A percentile compares a stretch with the other conserved stretches of the same genome.
These are phyloP conservation scores for Aphelocoma californica DNA, from an alignment of 2,797 vertebrate species.

Conservation along the genomic window DNA sequence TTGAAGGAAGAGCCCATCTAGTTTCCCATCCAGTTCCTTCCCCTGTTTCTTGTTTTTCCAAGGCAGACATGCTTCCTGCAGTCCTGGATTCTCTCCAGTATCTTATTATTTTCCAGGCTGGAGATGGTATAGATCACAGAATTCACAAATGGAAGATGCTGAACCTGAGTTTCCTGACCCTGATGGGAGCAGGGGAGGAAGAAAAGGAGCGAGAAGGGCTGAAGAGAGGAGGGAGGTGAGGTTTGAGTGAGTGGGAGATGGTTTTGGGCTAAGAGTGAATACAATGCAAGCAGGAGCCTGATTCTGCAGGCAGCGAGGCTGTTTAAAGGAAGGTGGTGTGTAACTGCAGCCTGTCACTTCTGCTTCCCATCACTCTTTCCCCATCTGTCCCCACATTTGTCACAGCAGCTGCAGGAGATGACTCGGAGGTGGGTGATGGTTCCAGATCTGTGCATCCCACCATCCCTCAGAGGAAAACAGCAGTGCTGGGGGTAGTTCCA, in stretches of 20 bases:
- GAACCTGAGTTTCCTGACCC: background rate
- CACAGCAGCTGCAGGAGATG: background rate
- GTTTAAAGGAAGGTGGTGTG: background rate
- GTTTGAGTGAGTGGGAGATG: background rate
- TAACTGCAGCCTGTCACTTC: background rate
- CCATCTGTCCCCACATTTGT: background rate
- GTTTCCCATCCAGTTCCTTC: constrained; percentile 27
- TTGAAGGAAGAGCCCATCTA: constrained; percentile 32
- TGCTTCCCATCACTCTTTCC: background rate
- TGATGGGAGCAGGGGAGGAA: background rate
- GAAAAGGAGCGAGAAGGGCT: background rate
- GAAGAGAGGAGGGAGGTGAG: background rate
- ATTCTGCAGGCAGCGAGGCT: rapidly evolving
- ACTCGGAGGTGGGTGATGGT: background rate
- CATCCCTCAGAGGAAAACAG: background rate
- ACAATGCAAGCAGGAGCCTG: background rate
- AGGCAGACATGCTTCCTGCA: constrained; percentile 6
- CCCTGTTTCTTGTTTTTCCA: background rate
- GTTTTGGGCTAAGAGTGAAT: background rate
- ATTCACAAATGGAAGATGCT: constrained; percentile 21
- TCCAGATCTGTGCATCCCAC: background rate
- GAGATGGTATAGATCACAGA: constrained; percentile 3
- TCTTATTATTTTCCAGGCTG: background rate
- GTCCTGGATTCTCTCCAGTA: constrained; percentile 15
- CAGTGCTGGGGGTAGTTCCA: background rate